Base-by-base conservation (phyloP, 92 coral and sea anemone genomes). In the Heliopora coerulea region DNA sequence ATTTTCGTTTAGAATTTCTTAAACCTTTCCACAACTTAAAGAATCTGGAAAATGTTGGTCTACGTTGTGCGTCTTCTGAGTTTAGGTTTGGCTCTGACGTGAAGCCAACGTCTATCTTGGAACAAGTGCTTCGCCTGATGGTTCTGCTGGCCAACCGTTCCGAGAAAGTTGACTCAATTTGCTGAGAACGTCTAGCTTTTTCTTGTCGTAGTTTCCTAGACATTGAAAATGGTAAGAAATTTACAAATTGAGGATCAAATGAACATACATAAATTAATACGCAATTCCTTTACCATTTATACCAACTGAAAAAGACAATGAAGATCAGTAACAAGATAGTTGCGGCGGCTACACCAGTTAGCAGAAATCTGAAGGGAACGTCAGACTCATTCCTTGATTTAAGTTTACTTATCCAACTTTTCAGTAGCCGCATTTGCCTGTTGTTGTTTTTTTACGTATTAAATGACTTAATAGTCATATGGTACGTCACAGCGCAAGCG, bases 21-120 rank as follows among this genome's bases (percentile, higher is more conserved):
- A 70, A 52, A 17, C 77, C 77, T 70, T 50, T 70, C 77, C 77
- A 70, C 48, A 70, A 23, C 58, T 52, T 31, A 1, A 54, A 52
- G 35, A 70, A 70, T 70, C 63, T 70, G 17, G 77, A 70, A 32
- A 70, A 52, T 17, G 62, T 70, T 32, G 46, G 61, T 34, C 62
- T 33, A 8, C 77, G 48, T 67, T 67, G 35, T 1, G 31, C 52
- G 23, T 50, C 49, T 17, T 50, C 77, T 21, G 62, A 27, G 32
- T 34, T 41, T 3, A 49, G 19, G 12, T 54, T 54, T 11, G 56
- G 61, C 37, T 70, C 63, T 18, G 77, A 52, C 13, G 77, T 70
- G 34, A 49, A 68, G 31, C 75, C 75, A 32, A 70, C 29, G 25
- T 70, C 77, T 13, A 54, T 54, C 26, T 33, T 70, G 25, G 63